Evolutionary conservation across 1,140 invertebrate genomes (phyloP).

Genomic region (Dreissena rostriformis): DNA sequence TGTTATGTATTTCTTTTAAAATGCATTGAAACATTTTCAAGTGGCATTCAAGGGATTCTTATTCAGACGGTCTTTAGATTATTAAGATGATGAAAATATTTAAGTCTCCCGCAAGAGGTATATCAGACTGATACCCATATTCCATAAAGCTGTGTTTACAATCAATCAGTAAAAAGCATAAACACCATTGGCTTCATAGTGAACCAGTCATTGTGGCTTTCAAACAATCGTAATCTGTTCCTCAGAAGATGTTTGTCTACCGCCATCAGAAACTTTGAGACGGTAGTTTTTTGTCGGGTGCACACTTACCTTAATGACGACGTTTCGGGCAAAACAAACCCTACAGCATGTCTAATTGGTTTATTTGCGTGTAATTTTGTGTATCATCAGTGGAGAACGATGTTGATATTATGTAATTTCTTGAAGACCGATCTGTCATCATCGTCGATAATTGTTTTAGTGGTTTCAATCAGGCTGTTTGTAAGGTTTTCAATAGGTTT

Average conservation of each 20-base stretch:
- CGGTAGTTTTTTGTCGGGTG: slow-evolving; percentile 29
- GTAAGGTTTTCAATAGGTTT: too few species aligned
- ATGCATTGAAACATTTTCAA: too few species aligned
- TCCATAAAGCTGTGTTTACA: neutral
- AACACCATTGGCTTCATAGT: slow-evolving; percentile 32
- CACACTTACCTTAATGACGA: slow-evolving; percentile 38
- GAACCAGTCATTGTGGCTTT: slow-evolving; percentile 30
- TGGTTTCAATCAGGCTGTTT: slow-evolving; percentile 47
- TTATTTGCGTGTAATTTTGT: slow-evolving; percentile 41
- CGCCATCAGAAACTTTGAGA: slow-evolving; percentile 21
- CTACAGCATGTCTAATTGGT: slow-evolving; percentile 39
- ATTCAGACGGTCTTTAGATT: too few species aligned
- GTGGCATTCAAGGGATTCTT: too few species aligned
- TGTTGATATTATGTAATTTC: slow-evolving; percentile 51
- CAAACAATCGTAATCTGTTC: slow-evolving; percentile 41
- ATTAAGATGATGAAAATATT: too few species aligned
- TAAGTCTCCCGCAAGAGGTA: too few species aligned
- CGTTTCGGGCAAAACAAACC: slow-evolving; percentile 40
- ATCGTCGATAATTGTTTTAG: slow-evolving; percentile 35
- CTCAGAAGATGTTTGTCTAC: slow-evolving; percentile 22
- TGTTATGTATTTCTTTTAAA: too few species aligned
- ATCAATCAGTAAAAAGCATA: slow-evolving; percentile 25
- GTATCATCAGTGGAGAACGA: slow-evolving; percentile 18
- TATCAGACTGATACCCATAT: too few species aligned
- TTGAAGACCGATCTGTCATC: slow-evolving; percentile 42